These are phyloP conservation scores for Napeogenes sylphis DNA, from an alignment of 2,888 invertebrate species.

Conservation along the genomic window DNA sequence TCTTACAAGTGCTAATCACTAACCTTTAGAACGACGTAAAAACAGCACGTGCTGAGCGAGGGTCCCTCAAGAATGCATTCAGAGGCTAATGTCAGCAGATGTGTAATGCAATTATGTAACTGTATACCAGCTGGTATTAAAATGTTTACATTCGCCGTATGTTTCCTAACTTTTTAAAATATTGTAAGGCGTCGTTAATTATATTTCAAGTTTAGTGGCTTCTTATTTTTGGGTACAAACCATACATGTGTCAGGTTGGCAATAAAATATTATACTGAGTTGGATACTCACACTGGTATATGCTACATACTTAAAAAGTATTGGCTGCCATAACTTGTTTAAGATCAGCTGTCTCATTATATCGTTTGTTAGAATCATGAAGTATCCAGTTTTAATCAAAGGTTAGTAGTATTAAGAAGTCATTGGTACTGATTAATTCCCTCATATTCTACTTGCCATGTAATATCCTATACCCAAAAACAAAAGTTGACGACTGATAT, in stretches of 20 bases:
- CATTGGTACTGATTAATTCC: too few species aligned
- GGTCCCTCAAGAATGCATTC: constrained; percentile 43
- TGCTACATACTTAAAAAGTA: too few species aligned
- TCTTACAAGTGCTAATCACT: constrained; percentile 25
- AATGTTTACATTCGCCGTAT: constrained; percentile 32
- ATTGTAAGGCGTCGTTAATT: constrained; percentile 26
- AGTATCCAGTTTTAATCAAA: too few species aligned
- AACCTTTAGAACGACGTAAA: constrained; percentile 34
- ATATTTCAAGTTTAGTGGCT: constrained; percentile 27
- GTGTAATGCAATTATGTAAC: constrained; percentile 44
- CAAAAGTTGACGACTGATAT: constrained; percentile 17
- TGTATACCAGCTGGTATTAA: constrained; percentile 41
- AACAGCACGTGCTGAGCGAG: constrained; percentile 40
- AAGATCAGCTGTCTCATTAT: too few species aligned
- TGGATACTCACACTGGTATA: too few species aligned
- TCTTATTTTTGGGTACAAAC: constrained; percentile 14
- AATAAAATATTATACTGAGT: too few species aligned
- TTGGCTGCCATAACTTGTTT: too few species aligned
- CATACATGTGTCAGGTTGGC: background rate
- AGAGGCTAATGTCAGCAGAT: constrained; percentile 44
- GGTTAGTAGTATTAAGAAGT: too few species aligned
- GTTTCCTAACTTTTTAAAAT: constrained; percentile 32
- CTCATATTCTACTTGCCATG: background rate
- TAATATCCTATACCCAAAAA: constrained; percentile 16
- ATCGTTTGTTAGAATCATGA: too few species aligned